These are phyloP conservation scores for Anabas testudineus DNA, from an alignment of 2,797 vertebrate species.

Conservation along the genomic window DNA sequence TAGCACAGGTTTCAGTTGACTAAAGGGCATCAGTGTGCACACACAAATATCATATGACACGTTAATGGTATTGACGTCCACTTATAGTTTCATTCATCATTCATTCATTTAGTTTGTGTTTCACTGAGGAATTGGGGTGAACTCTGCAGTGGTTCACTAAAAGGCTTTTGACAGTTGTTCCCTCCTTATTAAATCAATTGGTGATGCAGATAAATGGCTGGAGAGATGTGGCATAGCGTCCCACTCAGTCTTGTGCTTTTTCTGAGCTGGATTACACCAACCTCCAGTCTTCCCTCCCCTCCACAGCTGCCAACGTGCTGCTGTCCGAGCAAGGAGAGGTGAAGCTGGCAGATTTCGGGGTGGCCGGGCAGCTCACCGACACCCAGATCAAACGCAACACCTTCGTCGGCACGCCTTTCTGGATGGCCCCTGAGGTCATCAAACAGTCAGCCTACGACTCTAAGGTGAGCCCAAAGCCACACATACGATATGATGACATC, in stretches of 20 bases:
- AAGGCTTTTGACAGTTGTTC: conserved; percentile 48
- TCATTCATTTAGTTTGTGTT: conserved; percentile 8
- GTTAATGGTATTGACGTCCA: conserved; percentile 54
- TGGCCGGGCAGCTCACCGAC: conserved; percentile 97
- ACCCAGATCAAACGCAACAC: conserved; percentile 99
- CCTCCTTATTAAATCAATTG: conserved; percentile 38
- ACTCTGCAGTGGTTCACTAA: conserved; percentile 23
- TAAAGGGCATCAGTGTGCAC: conserved; percentile 26
- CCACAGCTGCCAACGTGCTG: conserved; percentile 89
- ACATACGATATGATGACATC: too few species aligned
- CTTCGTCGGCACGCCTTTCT: conserved; percentile 98
- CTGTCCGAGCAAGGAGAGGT: conserved; percentile 98
- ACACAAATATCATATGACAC: conserved; percentile 50
- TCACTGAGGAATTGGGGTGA: conserved; percentile 29
- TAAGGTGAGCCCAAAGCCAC: conserved; percentile 85
- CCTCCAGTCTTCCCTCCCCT: background rate
- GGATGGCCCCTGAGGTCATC: conserved; percentile 99
- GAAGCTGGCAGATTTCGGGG: conserved; percentile 97
- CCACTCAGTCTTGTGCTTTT: background rate
- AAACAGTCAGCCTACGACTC: conserved; percentile 98
- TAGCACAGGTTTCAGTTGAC: conserved; percentile 51
- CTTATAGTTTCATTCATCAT: conserved; percentile 45
- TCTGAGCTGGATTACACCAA: background rate
- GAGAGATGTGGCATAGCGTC: background rate
- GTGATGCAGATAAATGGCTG: conserved; percentile 19